These are phyloP conservation scores for Cassiopea xamachana DNA, from an alignment of 30 jellyfish, hydroid and myxozoan species.

Conservation along the genomic window DNA sequence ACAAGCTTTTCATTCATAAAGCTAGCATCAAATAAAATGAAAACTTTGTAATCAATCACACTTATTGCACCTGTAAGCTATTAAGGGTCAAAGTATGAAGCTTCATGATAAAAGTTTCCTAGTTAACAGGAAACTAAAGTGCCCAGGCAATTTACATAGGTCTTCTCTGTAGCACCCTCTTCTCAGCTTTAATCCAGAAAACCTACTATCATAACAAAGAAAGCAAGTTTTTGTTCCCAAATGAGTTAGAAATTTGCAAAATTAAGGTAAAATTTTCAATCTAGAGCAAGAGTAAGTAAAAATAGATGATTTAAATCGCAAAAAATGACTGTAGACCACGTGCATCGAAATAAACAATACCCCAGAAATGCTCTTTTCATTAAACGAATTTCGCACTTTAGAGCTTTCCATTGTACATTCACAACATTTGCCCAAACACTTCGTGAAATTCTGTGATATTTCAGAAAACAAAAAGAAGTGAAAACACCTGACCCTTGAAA, in stretches of 20 bases:
- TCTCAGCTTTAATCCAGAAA: neutral
- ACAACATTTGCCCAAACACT: neutral
- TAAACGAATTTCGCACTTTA: neutral
- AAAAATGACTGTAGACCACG: neutral
- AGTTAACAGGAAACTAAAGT: neutral
- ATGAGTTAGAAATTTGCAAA: neutral
- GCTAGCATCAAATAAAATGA: neutral
- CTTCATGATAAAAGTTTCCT: neutral
- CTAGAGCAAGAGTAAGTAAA: neutral
- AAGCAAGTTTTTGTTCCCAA: neutral
- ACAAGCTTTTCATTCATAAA: no score
- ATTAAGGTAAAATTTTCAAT: neutral
- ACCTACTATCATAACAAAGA: neutral
- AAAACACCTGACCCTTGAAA: constrained; percentile 8
- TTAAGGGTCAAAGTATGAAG: neutral
- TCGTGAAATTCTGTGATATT: neutral
- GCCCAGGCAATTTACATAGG: neutral
- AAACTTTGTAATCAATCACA: neutral
- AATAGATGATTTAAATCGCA: neutral
- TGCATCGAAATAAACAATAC: neutral
- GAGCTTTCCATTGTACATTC: neutral
- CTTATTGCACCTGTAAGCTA: neutral
- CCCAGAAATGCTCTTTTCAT: neutral
- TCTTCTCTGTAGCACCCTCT: neutral
- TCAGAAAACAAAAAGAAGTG: neutral